phyloP scores from a whole-genome alignment of 2,888 invertebrate genomes.

The Melanchra persicariae region DNA sequence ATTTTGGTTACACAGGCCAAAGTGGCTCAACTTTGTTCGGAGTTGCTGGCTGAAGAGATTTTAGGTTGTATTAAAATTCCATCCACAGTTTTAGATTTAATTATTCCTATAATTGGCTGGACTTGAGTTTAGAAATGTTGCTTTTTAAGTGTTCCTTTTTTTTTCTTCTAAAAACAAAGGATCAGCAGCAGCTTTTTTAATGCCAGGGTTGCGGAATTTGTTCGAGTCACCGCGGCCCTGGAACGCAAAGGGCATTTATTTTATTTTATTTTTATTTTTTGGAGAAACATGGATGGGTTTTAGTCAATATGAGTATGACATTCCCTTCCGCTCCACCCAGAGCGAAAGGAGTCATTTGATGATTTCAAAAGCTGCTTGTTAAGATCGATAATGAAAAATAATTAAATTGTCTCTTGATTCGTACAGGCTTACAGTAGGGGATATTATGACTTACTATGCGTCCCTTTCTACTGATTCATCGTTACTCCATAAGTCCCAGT shows the following conservation, averaged over 20 bases:
- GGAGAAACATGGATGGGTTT: too few relatives aligned
- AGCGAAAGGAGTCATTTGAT: too few relatives aligned
- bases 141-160: background rate
- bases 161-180: background rate
- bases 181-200: background rate
- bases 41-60: constrained; percentile 34
- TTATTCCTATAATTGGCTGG: constrained; percentile 16
- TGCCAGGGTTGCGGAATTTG: too few relatives aligned
- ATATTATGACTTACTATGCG: background rate
- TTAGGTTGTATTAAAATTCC: constrained; percentile 27
- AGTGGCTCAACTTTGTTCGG: constrained; percentile 52
- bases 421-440: background rate
- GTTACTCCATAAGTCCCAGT: background rate
- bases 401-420: background rate
- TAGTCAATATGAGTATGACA: too few relatives aligned
- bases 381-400: background rate
- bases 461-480: background rate
- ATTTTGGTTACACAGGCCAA: constrained; percentile 49
- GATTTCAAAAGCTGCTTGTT: background rate
- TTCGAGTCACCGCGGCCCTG: too few relatives aligned
- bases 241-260: too few relatives aligned
- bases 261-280: too few relatives aligned
- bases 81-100: constrained; percentile 37
- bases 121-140: background rate
- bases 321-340: too few relatives aligned